These are phyloP conservation scores for Magallana ariakensis DNA, from an alignment of 1,140 invertebrate genomes.

Conservation along the genomic window DNA sequence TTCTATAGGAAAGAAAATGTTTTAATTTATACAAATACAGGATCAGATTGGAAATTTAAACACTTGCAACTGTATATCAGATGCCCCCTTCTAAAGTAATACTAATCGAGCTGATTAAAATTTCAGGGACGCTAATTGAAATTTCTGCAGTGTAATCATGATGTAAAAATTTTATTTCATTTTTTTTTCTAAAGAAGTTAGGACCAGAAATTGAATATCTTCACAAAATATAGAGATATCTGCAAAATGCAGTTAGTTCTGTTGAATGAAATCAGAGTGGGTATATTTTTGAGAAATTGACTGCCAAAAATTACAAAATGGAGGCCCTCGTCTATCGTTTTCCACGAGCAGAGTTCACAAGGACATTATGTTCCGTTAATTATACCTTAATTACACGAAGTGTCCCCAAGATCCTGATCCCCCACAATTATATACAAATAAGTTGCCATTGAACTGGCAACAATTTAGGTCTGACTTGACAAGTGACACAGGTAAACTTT, in stretches of 20 bases:
- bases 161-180: background rate
- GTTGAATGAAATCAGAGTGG: too few relatives aligned
- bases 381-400: background rate
- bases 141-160: conserved; percentile 21
- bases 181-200: background rate
- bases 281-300: too few relatives aligned
- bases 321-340: background rate
- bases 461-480: conserved; percentile 21
- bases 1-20: background rate
- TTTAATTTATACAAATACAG: background rate
- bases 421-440: conserved; percentile 13
- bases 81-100: background rate
- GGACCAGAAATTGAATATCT: too few relatives aligned
- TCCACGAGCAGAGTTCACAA: background rate
- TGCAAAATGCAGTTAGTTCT: too few relatives aligned
- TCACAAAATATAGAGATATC: too few relatives aligned
- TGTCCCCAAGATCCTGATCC: background rate
- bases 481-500: conserved; percentile 10
- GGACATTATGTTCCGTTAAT: background rate
- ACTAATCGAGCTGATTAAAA: background rate
- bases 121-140: background rate
- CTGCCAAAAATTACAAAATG: too few relatives aligned
- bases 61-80: conserved; percentile 13
- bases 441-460: background rate
- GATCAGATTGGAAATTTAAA: conserved; percentile 23